These are phyloP conservation scores for Drosophila yakuba DNA, from an alignment of 1,140 invertebrate genomes.

Conservation along the genomic window DNA sequence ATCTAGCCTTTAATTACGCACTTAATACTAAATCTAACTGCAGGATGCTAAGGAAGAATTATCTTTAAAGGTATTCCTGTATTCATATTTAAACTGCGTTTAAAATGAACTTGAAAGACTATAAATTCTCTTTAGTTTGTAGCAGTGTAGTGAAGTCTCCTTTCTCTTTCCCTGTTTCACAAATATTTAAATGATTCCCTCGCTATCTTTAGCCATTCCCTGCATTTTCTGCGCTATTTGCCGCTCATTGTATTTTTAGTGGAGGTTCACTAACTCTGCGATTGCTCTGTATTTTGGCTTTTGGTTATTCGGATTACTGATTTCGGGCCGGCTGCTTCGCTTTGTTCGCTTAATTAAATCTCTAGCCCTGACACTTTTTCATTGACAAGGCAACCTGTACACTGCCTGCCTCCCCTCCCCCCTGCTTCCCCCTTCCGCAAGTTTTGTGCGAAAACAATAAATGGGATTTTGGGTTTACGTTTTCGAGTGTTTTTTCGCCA, in stretches of 20 bases:
- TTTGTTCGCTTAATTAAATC: slow-evolving; percentile 78
- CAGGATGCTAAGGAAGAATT: too few species aligned
- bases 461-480: slow-evolving; percentile 69
- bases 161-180: slow-evolving; percentile 30
- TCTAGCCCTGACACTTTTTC: slow-evolving; percentile 81
- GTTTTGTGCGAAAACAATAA: slow-evolving; percentile 61
- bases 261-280: slow-evolving; percentile 50
- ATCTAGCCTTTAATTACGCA: not conserved
- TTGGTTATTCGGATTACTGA: not conserved
- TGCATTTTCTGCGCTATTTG: slow-evolving; percentile 43
- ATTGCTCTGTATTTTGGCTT: slow-evolving; percentile 16
- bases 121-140: not conserved
- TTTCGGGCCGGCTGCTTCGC: slow-evolving; percentile 39
- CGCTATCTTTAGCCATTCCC: slow-evolving; percentile 16
- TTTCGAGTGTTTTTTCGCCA: slow-evolving; percentile 51
- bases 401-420: not conserved
- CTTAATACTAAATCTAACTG: not conserved
- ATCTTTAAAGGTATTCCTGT: too few species aligned
- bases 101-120: too few species aligned
- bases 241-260: slow-evolving; percentile 48
- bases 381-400: slow-evolving; percentile 74
- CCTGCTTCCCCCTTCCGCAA: not conserved
- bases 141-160: slow-evolving; percentile 19
- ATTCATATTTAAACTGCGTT: too few species aligned
- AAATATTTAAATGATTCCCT: slow-evolving; percentile 28